These are phyloP conservation scores for Trididemnum miniatum DNA, from an alignment of 23 tunicate genomes.

Conservation along the genomic window DNA sequence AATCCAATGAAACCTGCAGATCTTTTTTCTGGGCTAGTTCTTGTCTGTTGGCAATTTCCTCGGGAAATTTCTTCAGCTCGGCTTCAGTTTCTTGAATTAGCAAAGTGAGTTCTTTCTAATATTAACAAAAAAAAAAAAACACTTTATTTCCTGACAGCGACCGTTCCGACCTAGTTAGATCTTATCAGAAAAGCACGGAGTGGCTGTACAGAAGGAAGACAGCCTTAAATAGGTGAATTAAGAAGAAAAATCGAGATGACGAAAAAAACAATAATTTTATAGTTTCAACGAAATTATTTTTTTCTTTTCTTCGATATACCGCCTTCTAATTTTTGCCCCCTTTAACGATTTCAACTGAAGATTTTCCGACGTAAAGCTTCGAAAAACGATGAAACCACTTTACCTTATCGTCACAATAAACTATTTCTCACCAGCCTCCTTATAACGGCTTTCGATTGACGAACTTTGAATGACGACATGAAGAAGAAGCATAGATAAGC, in stretches of 20 bases:
- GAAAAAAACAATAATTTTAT: too few relatives aligned
- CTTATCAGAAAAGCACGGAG: too few relatives aligned
- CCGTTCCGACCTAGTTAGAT: too few relatives aligned
- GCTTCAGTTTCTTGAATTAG: conserved; percentile 60
- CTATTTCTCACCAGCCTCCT: conserved; percentile 76
- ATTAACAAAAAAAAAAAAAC: neutral
- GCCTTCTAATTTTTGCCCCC: too few relatives aligned
- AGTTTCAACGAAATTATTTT: too few relatives aligned
- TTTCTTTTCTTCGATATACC: too few relatives aligned
- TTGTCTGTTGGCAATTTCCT: conserved; percentile 38
- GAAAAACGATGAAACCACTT: too few relatives aligned
- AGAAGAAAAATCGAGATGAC: too few relatives aligned
- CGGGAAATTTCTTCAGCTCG: conserved; percentile 63
- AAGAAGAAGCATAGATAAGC: conserved; percentile 79
- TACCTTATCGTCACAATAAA: too few relatives aligned
- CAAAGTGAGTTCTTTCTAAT: conserved; percentile 74
- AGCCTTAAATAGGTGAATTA: too few relatives aligned
- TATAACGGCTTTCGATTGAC: conserved; percentile 77
- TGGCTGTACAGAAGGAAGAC: too few relatives aligned
- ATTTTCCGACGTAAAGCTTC: neutral
- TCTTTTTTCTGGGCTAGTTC: conserved; percentile 53
- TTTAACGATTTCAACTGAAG: too few relatives aligned
- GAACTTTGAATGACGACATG: conserved; percentile 58
- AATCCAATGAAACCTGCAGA: conserved; percentile 37
- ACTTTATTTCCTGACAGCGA: neutral